Base-by-base conservation (phyloP, 2,888 invertebrate genomes). In the Tanypteryx hageni region DNA sequence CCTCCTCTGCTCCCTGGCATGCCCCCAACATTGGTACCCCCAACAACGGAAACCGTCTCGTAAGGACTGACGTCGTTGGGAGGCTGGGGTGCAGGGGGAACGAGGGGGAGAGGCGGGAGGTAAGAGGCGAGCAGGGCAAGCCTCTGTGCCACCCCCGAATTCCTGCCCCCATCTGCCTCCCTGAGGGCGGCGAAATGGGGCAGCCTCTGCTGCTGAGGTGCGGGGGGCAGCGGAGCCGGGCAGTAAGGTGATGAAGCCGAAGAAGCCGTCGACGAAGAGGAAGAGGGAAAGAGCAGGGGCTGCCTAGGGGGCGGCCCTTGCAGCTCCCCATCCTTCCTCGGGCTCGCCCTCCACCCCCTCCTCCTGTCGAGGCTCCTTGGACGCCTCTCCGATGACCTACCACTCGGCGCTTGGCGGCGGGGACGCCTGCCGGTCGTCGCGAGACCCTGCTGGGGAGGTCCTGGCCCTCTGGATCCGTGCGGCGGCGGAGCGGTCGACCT, bases 221-320 rank as follows among this genome's bases (percentile, higher is more conserved):
- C 94, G 98, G 97, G 92, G 98, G 98, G 95, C 98, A 98, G 94
- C 98, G 98, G 94, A 97, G 98, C 94, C 98, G 97, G 31, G 97
- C 96, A 95, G 95, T 92, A 57, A 82, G 93, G 57, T 85, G 93
- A 58, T 58, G 92, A 64, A 89, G 85, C 76, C 76, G 92, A 76
- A 57, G 86, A 59, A 93, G 92, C 64, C 83, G 92, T 76, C 84
- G 92, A 68, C 27, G 92, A 68, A 64, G 76, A 64, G 31, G 92
- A 68, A 56, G 68, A 83, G 56, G 64, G 89, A 83, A 84, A 92
- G 57, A 89, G 56, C 56, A 89, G 13, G 92, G 92, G 92, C 86
- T 85, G 93, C 64, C 85, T 83, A 64, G 92, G 92, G 9, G 92
- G 93, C 14, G 93, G 92, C 14, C 44, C 89, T 83, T 89, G 83